Conservation (phyloP, 2,113 vertebrate genomes). For the Polypterus senegalus region DNA sequence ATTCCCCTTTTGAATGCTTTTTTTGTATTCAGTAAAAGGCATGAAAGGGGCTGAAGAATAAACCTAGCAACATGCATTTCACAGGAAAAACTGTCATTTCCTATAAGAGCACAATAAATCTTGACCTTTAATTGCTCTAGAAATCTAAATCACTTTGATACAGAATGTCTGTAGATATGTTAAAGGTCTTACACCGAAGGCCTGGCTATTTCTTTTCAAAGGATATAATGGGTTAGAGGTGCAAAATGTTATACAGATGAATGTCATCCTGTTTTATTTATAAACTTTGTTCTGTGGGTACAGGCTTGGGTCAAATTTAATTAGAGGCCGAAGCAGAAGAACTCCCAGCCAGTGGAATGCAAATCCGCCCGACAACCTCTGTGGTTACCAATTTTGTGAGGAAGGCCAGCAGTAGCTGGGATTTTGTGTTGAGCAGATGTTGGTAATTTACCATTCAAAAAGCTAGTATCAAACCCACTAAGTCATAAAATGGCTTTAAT, state of each 20-base stretch:
- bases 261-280: neutral
- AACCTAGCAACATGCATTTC: conserved; percentile 1
- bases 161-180: conserved; percentile 19
- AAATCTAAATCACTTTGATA: conserved; percentile 21
- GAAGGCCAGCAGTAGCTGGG: conserved; percentile 24
- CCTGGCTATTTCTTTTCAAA: conserved; percentile 20
- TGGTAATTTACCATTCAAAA: conserved; percentile 37
- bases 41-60: no score
- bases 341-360: conserved; percentile 7
- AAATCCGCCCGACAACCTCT: conserved; percentile 13
- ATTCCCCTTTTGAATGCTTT: no score
- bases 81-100: neutral
- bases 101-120: conserved; percentile 4
- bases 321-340: conserved; percentile 9
- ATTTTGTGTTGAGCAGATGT: conserved; percentile 25
- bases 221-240: conserved; percentile 26
- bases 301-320: conserved; percentile 19
- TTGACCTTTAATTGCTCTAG: conserved; percentile 21
- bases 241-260: conserved; percentile 17
- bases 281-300: conserved; percentile 10
- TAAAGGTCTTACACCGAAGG: conserved; percentile 27
- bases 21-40: no score
- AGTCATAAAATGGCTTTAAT: conserved; percentile 39
- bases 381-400: conserved; percentile 8
- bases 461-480: conserved; percentile 30